These are phyloP conservation scores for Drosophila incognita DNA, from an alignment of 2,888 invertebrate species.

Conservation along the genomic window DNA sequence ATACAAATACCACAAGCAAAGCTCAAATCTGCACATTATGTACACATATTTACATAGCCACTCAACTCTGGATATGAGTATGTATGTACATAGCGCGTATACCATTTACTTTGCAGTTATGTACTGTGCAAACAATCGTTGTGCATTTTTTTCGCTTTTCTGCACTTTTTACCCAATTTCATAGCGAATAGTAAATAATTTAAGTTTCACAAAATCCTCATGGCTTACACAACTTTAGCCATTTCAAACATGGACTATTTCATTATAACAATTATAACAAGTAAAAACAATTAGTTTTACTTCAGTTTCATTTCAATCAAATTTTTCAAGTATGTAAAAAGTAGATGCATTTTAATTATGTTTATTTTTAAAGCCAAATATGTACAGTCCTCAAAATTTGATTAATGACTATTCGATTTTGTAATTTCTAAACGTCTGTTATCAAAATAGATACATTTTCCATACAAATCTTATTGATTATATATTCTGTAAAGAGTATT, in stretches of 20 bases:
- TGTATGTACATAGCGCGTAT: constrained; percentile 1
- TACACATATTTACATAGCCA: constrained; percentile 27
- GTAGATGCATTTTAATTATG: not conserved
- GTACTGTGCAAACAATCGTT: constrained; percentile 23
- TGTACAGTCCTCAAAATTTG: not conserved
- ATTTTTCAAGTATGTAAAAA: not conserved
- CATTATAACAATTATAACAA: not conserved
- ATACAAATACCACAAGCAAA: constrained; percentile 37
- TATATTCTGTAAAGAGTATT: not conserved
- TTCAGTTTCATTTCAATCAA: not conserved
- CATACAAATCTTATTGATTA: not conserved
- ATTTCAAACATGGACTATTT: not conserved
- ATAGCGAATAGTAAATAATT: constrained; percentile 27
- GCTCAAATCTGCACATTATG: constrained; percentile 23
- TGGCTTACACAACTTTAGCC: not conserved
- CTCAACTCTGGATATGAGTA: constrained; percentile 6
- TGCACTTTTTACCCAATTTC: constrained; percentile 17
- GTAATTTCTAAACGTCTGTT: not conserved
- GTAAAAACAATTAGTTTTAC: not conserved
- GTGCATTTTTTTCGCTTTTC: constrained; percentile 10
- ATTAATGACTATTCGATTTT: not conserved
- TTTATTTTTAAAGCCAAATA: not conserved
- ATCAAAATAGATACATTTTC: not conserved
- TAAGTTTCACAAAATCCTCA: not conserved
- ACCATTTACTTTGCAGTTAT: constrained; percentile 11